Percentiles rank a stretch among this genome's conserved stretches.
These are phyloP conservation scores for Neotoxoptera formosana DNA, from an alignment of 1,140 invertebrate genomes.

Conservation along the genomic window DNA sequence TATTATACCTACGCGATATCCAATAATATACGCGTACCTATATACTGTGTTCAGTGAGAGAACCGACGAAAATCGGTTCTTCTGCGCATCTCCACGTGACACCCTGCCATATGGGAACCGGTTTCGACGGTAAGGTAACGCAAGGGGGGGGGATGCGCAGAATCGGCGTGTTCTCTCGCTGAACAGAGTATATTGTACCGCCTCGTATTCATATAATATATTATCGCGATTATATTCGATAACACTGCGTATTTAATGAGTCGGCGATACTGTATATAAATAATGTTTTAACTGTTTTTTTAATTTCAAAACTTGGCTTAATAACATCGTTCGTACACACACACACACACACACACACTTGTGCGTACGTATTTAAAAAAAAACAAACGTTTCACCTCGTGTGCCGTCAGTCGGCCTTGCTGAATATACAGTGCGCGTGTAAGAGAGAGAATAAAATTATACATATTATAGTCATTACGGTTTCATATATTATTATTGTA, in stretches of 20 bases:
- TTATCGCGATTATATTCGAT: neutral
- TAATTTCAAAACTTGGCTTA: neutral
- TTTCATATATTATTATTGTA: conserved; percentile 2
- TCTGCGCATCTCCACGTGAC: no score
- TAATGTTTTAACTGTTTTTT: neutral
- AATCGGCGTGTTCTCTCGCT: no score
- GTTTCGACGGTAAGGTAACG: no score
- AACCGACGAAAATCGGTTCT: no score
- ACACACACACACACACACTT: neutral
- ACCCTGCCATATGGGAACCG: no score
- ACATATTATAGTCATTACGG: neutral
- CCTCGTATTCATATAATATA: neutral
- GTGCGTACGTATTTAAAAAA: neutral
- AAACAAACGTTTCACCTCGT: conserved; percentile 35
- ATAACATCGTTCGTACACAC: neutral
- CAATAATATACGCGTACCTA: no score
- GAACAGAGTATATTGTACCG: neutral
- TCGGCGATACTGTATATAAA: neutral
- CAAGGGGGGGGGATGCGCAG: no score
- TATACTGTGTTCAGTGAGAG: no score
- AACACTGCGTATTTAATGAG: neutral
- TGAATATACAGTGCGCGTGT: neutral
- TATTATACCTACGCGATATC: no score
- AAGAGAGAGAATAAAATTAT: neutral
- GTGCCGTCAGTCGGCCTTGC: neutral